A percentile compares a stretch with the other conserved stretches of the same genome.
phyloP scores from a whole-genome alignment of 2,113 vertebrate genomes.

The Gopherus evgoodei region DNA sequence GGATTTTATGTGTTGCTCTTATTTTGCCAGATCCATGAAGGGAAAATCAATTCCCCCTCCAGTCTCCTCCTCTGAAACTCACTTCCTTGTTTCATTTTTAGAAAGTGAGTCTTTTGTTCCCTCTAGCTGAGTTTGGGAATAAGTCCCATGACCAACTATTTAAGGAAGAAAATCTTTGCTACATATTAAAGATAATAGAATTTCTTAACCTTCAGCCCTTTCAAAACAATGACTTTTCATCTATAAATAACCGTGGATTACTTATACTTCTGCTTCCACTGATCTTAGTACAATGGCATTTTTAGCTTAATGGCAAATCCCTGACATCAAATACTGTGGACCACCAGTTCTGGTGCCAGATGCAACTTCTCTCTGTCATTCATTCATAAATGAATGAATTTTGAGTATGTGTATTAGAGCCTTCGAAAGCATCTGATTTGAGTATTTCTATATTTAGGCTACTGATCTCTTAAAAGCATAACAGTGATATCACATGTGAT shows the following conservation, averaged over 20 bases:
- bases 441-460: neutral
- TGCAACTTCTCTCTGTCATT: neutral
- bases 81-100: slow-evolving; percentile 50
- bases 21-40: neutral
- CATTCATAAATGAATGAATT: neutral
- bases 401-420: neutral
- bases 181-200: neutral
- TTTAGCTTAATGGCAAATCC: neutral
- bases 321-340: neutral
- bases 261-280: neutral
- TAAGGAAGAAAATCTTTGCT: slow-evolving; percentile 25
- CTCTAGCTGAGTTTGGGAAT: slow-evolving; percentile 39
- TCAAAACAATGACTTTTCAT: neutral
- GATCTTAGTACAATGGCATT: neutral
- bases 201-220: slow-evolving; percentile 28
- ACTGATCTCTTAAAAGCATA: neutral
- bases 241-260: neutral
- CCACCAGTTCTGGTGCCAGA: neutral
- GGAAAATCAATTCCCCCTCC: neutral
- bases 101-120: neutral
- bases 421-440: neutral
- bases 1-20: slow-evolving; percentile 2
- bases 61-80: neutral
- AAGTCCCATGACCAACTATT: slow-evolving; percentile 9
- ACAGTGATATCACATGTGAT: neutral